A percentile compares a stretch with the other conserved stretches of the same genome.
Conservation (phyloP, 2,888 invertebrate species). For the Drosophila neotestacea region DNA sequence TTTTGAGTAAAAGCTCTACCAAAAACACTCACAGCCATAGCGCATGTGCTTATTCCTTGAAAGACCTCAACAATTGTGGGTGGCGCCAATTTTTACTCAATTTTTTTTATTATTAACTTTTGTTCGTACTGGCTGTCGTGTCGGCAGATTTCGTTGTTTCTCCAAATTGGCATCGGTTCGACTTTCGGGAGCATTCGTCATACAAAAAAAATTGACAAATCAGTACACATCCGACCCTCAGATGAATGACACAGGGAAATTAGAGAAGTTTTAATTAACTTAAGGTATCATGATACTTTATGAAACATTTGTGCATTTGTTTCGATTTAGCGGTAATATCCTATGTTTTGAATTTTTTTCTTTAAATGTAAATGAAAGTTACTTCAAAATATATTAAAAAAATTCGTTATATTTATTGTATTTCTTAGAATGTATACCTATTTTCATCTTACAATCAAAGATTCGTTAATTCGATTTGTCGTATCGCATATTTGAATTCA, state of each 20-base stretch:
- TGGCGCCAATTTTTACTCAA: conserved; percentile 67
- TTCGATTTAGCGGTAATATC: not conserved
- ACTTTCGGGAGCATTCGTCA: conserved; percentile 23
- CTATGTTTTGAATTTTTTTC: not conserved
- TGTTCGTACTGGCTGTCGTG: conserved; percentile 44
- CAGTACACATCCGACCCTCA: conserved; percentile 28
- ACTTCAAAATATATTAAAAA: not conserved
- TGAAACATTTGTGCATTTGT: not conserved
- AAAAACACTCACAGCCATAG: conserved; percentile 27
- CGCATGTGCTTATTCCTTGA: conserved; percentile 53
- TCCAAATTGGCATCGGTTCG: conserved; percentile 21
- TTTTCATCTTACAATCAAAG: not conserved
- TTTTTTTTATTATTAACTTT: conserved; percentile 36
- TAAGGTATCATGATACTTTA: not conserved
- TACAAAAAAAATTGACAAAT: conserved; percentile 26
- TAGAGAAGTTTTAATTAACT: not conserved
- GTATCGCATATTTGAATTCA: not conserved
- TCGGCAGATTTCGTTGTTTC: conserved; percentile 8
- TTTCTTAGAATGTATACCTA: not conserved
- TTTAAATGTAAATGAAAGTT: not conserved
- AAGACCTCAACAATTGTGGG: conserved; percentile 63
- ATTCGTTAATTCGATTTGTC: too few relatives aligned
- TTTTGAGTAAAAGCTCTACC: conserved; percentile 41
- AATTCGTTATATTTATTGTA: not conserved
- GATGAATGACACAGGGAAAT: conserved; percentile 3